These are phyloP conservation scores for Ctenicera cuprea DNA, from an alignment of 2,888 invertebrate species.

Conservation along the genomic window DNA sequence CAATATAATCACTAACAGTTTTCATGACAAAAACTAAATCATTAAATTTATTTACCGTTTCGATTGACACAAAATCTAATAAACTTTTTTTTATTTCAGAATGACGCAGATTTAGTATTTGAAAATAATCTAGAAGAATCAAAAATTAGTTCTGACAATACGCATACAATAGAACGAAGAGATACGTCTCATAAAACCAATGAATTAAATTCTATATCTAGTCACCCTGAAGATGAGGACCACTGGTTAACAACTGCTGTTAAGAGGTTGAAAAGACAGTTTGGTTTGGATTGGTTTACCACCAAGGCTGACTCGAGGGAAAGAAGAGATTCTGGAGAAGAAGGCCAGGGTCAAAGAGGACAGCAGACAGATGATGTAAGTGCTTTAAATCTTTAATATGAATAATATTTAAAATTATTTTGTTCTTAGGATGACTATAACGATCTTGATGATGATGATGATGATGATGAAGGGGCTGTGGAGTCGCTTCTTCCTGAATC, in stretches of 20 bases:
- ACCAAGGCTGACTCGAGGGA: constrained; percentile 62
- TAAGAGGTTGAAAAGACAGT: constrained; percentile 70
- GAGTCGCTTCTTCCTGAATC: constrained; percentile 32
- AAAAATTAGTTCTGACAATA: constrained; percentile 61
- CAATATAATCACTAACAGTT: no score
- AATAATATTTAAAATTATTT: neutral
- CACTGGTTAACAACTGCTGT: constrained; percentile 69
- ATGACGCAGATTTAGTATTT: constrained; percentile 71
- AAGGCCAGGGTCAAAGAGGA: neutral
- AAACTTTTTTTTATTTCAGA: constrained; percentile 66
- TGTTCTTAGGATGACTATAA: constrained; percentile 24
- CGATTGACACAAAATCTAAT: no score
- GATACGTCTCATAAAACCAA: constrained; percentile 43
- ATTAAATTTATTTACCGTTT: no score
- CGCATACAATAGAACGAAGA: constrained; percentile 63
- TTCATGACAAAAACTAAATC: no score
- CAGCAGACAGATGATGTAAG: constrained; percentile 11
- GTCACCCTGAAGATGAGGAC: constrained; percentile 63
- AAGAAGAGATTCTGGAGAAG: constrained; percentile 11
- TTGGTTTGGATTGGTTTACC: constrained; percentile 53
- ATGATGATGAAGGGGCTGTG: constrained; percentile 17
- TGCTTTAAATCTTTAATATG: neutral
- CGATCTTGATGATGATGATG: constrained; percentile 13
- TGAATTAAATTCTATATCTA: constrained; percentile 61
- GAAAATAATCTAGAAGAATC: constrained; percentile 66